A percentile compares a stretch with the other conserved stretches of the same genome.
These are phyloP conservation scores for Acanthisitta chloris DNA, from an alignment of 2,113 vertebrate species.

Conservation along the genomic window DNA sequence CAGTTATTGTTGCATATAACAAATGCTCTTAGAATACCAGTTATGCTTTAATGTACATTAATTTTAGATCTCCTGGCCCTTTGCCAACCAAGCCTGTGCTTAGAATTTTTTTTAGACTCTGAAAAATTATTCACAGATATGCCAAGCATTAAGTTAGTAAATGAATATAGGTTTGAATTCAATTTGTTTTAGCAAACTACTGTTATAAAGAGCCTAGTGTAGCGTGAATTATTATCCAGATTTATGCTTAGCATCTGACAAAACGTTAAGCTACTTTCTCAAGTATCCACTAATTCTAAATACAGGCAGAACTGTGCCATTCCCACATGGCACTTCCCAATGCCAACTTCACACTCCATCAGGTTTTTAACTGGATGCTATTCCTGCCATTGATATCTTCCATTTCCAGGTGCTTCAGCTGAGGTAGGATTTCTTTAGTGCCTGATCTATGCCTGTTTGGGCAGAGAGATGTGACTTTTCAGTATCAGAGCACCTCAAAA, in stretches of 20 bases:
- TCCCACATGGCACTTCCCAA: neutral
- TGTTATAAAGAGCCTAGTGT: conserved; percentile 42
- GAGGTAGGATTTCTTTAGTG: neutral
- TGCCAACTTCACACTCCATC: neutral
- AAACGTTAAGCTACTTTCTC: conserved; percentile 11
- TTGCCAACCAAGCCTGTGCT: conserved; percentile 21
- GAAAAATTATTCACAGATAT: conserved; percentile 61
- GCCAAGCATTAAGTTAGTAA: conserved; percentile 54
- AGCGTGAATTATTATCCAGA: conserved; percentile 54
- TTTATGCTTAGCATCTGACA: conserved; percentile 52
- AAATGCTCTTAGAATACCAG: conserved; percentile 18
- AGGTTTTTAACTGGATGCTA: neutral
- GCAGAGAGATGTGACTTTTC: neutral
- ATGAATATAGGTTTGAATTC: conserved; percentile 62
- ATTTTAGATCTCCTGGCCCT: conserved; percentile 43
- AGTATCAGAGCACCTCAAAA: neutral
- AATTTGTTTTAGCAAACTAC: conserved; percentile 64
- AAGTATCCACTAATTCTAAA: conserved; percentile 40
- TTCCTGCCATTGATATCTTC: neutral
- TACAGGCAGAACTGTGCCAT: neutral
- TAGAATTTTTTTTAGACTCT: neutral
- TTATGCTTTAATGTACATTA: conserved; percentile 52
- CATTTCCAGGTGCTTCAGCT: neutral
- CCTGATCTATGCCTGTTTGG: neutral
- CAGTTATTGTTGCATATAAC: conserved; percentile 18